These are phyloP conservation scores for Capromys pilorides DNA, from an alignment of 2,797 vertebrate species.

Conservation along the genomic window DNA sequence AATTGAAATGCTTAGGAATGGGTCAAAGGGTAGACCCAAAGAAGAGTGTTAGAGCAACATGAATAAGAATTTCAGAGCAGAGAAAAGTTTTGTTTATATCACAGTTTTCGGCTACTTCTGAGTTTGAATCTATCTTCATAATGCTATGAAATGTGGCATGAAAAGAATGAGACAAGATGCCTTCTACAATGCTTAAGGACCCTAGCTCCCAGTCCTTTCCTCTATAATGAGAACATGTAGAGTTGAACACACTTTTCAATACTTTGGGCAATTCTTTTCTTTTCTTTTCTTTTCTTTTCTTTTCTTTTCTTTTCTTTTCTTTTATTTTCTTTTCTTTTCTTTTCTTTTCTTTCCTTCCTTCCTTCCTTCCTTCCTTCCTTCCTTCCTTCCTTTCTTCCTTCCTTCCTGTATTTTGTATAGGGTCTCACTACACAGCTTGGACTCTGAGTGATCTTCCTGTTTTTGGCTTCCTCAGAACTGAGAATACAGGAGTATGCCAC, in stretches of 20 bases:
- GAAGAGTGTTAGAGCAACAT: accelerated
- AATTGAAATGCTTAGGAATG: neutral
- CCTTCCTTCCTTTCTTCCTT: too few species aligned
- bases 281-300: too few species aligned
- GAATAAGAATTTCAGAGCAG: neutral
- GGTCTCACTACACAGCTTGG: too few species aligned
- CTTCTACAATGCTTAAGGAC: neutral
- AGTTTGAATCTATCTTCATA: conserved; percentile 10
- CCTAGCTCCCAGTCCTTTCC: neutral
- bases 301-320: too few species aligned
- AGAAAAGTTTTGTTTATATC: neutral
- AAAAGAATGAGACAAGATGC: neutral
- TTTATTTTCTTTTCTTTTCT: too few species aligned
- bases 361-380: too few species aligned
- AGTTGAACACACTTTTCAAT: neutral
- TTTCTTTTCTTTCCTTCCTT: too few species aligned
- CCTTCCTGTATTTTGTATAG: too few species aligned
- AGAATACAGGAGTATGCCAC: too few species aligned
- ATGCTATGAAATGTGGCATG: neutral
- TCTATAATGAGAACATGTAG: neutral
- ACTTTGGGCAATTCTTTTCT: neutral
- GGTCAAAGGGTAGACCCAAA: neutral
- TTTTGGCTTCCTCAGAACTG: too few species aligned
- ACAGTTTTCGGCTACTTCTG: neutral
- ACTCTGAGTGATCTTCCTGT: too few species aligned